These are phyloP conservation scores for Tolmerus cingulatus DNA, from an alignment of 2,888 invertebrate genomes.

Conservation along the genomic window DNA sequence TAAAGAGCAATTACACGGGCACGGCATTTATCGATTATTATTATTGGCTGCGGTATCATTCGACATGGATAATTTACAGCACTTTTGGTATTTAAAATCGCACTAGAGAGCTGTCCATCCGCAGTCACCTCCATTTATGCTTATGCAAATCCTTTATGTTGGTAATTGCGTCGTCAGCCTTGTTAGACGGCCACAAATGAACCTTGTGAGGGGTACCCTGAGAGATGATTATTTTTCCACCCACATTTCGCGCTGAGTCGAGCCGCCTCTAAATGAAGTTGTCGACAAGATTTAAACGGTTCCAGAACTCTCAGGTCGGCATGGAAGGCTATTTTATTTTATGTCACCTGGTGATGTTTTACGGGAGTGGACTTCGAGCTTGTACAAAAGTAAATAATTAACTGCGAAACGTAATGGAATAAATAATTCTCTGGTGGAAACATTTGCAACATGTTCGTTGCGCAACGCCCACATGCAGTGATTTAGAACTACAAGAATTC, in stretches of 20 bases:
- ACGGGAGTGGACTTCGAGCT: not conserved
- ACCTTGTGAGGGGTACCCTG: not conserved
- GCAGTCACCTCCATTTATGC: not conserved
- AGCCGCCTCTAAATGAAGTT: conserved; percentile 1
- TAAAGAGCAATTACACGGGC: not conserved
- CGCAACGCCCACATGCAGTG: not conserved
- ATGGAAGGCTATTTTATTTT: not conserved
- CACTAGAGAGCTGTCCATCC: not conserved
- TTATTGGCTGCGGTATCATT: not conserved
- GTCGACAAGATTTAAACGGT: conserved; percentile 1
- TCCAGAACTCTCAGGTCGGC: not conserved
- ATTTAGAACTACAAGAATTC: not conserved
- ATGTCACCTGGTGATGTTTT: not conserved
- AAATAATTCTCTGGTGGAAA: not conserved
- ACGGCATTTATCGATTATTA: not conserved
- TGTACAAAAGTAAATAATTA: conserved; percentile 12
- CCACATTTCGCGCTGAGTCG: not conserved
- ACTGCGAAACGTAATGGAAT: not conserved
- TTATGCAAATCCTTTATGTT: not conserved
- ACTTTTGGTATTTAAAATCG: not conserved
- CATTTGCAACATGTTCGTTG: not conserved
- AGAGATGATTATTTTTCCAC: conserved; percentile 7
- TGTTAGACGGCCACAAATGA: not conserved
- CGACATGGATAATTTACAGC: not conserved
- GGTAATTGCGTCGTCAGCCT: not conserved